Percentiles rank a stretch among this genome's conserved stretches.
These are phyloP conservation scores for Chroicocephalus ridibundus DNA, from an alignment of 2,113 vertebrate species.

Conservation along the genomic window DNA sequence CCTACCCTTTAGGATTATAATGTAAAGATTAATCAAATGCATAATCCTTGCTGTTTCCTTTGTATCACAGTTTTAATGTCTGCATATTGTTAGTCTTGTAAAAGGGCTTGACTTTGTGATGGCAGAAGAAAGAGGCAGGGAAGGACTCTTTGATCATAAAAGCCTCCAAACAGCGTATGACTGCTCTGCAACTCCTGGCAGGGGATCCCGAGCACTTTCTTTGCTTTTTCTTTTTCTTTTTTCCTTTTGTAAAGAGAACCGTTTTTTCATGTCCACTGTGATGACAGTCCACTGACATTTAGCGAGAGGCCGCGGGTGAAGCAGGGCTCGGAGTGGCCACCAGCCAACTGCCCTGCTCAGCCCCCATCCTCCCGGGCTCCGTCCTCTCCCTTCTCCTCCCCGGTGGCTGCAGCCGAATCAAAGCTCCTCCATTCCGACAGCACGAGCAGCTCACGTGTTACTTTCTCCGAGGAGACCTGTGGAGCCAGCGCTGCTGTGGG, in stretches of 20 bases:
- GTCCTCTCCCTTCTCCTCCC: not conserved
- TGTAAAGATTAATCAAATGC: not conserved
- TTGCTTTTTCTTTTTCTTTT: not conserved
- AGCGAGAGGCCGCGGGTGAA: not conserved
- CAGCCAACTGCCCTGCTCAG: not conserved
- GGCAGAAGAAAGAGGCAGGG: not conserved
- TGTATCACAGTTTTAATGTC: not conserved
- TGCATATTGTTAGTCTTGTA: not conserved
- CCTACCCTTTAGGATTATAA: not conserved
- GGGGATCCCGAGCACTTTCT: not conserved
- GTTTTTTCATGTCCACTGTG: not conserved
- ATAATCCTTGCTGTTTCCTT: not conserved
- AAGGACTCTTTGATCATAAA: not conserved
- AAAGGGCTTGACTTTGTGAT: not conserved
- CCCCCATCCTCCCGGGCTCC: rapidly evolving
- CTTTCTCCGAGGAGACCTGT: not conserved
- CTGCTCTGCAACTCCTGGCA: not conserved
- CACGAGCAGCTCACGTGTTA: rapidly evolving
- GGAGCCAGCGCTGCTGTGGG: not conserved
- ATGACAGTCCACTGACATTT: not conserved
- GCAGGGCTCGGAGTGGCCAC: not conserved
- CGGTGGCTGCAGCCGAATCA: not conserved
- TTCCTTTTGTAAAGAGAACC: not conserved
- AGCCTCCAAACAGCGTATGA: not conserved
- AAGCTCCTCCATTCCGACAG: not conserved